Base-by-base conservation (phyloP, 2,888 invertebrate species). In the Platycheirus albimanus region DNA sequence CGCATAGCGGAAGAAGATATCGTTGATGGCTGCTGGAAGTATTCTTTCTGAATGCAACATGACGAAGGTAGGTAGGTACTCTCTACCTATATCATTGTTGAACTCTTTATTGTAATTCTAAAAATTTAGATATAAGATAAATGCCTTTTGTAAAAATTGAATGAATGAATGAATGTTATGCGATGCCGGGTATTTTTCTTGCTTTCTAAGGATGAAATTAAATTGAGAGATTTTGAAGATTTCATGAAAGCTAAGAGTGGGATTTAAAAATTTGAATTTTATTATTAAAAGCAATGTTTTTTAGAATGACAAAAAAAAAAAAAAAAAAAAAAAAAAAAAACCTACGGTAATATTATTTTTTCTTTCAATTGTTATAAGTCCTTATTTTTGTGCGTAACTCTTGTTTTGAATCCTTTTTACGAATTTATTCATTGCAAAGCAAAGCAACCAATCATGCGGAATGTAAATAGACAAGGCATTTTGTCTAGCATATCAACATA, bases 121-220 rank as follows among this genome's bases (percentile, higher is more conserved):
- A 30, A 66, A 72, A 79, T 67, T 72, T 52, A 36, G 47, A 45
- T 79, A 54, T 8, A 63, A 43, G 10, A 56, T 43, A 56, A 56
- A 74, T 63, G 43, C 63, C 38, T 54, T 24, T n/a, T 49, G 56
- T 19, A 51, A n/a, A n/a, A n/a, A n/a, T n/a, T 10, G 28, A 61
- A 54, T 54, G 38, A 4, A 15, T 17, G 11, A 5, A n/a, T n/a
- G n/a, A 43, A 30, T 24, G 20, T 30, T 41, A 36, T 3, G 11
- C 7, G 3, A 11, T 10, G 36, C 10, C 10, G n/a, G 11, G 43
- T 17, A 67, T 45, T 20, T 19, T 13, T 45, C 11, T n/a, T 13
- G 3, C 6, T 24, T n/a, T 19, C 5, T 20, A n/a, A n/a, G n/a
- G 10, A 20, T 11, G 30, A 45, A 19, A 54, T 64, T 47, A 33